Evolutionary conservation across 2,888 invertebrate genomes (phyloP).

Genomic region (Aquatica leii): DNA sequence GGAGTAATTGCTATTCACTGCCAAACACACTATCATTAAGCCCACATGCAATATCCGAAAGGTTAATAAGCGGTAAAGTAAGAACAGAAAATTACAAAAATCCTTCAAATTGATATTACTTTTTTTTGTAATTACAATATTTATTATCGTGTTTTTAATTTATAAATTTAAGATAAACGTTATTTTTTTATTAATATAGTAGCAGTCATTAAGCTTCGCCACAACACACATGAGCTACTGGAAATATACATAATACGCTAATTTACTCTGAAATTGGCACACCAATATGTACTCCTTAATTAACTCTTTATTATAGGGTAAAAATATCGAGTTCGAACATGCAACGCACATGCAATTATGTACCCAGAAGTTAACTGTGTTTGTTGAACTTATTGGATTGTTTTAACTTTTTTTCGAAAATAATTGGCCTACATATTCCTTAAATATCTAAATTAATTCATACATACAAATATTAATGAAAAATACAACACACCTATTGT

Average conservation of each 20-base stretch:
- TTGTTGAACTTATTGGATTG: background rate
- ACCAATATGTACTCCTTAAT: conserved; percentile 29
- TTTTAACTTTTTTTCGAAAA: no score
- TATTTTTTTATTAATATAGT: no score
- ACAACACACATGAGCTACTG: conserved; percentile 18
- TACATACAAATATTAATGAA: no score
- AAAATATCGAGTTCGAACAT: conserved; percentile 27
- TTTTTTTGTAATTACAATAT: background rate
- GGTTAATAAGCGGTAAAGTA: conserved; percentile 31
- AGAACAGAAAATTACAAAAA: conserved; percentile 15
- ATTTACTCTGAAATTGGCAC: conserved; percentile 29
- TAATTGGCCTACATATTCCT: no score
- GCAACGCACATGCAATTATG: conserved; percentile 16
- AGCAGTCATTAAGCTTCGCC: conserved; percentile 23
- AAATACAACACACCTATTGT: no score
- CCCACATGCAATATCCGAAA: conserved; percentile 36
- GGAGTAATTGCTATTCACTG: conserved; percentile 32
- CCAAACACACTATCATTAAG: conserved; percentile 31
- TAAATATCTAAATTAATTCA: no score
- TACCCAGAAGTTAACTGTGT: conserved; percentile 6
- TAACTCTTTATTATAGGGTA: conserved; percentile 26
- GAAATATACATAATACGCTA: conserved; percentile 28
- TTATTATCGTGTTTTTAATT: background rate
- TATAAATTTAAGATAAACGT: conserved; percentile 3
- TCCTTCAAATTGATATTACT: background rate